Evolutionary conservation across 1,140 invertebrate species (phyloP), one percentile per base, ranked within the genome.

Genomic region (Notospermus geniculatus): DNA sequence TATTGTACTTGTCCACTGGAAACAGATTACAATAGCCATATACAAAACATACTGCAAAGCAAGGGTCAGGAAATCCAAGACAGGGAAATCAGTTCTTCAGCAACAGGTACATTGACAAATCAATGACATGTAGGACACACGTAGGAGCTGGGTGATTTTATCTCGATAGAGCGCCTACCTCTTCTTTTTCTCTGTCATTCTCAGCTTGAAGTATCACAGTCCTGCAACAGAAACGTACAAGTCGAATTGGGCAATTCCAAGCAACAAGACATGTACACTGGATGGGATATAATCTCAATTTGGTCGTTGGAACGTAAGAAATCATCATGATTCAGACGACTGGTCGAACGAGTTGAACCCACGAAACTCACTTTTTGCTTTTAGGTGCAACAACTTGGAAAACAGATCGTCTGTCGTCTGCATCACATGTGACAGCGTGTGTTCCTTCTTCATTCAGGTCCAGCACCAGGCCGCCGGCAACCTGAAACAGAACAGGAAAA

Each of bases 131-230:
- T n/a, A n/a, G n/a, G n/a, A n/a, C n/a, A n/a, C n/a, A n/a, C n/a
- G n/a, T n/a, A n/a, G n/a, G n/a, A 36, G 32, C 32, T 7, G 32
- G 32, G 5, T 36, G 32, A 36, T 15, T 36, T 36, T 36, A 36
- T 36, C 15, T n/a, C n/a, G n/a, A n/a, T n/a, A n/a, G n/a, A 23
- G 17, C 55, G 28, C 61, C 65, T 71, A 79, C 76, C 74, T 83
- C 82, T 72, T 83, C 81, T 64, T 78, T 68, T 60, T 84, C 82
- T 64, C 79, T 71, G 52, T 79, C 80, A 74, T 83, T 83, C 60
- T 83, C 73, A 52, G 83, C 83, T 74, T 84, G 83, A n/a, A 84
- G 66, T 36, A 82, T 74, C 19, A 83, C 71, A 62, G 71, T 68
- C 64, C 82, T 83, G 60, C 54, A 69, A 60, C 22, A 4, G 28